Base-by-base conservation (phyloP, 1,140 invertebrate genomes). In the Olivierus martensii region DNA sequence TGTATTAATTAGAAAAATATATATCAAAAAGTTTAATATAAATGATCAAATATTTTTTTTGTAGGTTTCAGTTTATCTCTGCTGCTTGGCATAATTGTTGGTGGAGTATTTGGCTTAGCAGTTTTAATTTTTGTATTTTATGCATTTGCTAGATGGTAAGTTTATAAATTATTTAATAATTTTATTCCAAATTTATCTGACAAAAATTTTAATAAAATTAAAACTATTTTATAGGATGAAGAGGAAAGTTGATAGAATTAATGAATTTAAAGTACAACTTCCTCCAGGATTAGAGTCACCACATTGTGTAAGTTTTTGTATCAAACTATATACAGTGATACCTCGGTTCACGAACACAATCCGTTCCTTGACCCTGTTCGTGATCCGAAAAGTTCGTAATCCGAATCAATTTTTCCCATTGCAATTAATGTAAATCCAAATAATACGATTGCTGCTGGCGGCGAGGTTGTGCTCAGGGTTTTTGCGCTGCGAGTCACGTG, bases 281-380 rank as follows among this genome's bases (percentile, higher is more conserved):
- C 53, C 53, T 15, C 38, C 41, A 19, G 53, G 42, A 34, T 22
- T 55, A n/a, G 53, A 55, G 11, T 49, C 52, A 21, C 52, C 52
- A n/a, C 14, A 45, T 42, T 46, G 45, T 37, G 52, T 54, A 46
- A 47, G 44, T 53, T 43, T 36, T n/a, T n/a, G n/a, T n/a, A n/a
- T n/a, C n/a, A n/a, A n/a, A n/a, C n/a, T n/a, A n/a, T n/a, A n/a
- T n/a, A n/a, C n/a, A n/a, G n/a, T n/a, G n/a, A n/a, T n/a, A n/a
- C n/a, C n/a, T n/a, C n/a, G n/a, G n/a, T n/a, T n/a, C n/a, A n/a
- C n/a, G n/a, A n/a, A n/a, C n/a, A n/a, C n/a, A n/a, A n/a, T n/a
- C n/a, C n/a, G n/a, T n/a, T n/a, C n/a, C n/a, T n/a, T n/a, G n/a
- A n/a, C n/a, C n/a, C n/a, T n/a, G n/a, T n/a, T n/a, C n/a, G n/a